Evolutionary conservation across 2,888 invertebrate species (phyloP).

Genomic region (Thymelicus lineola): DNA sequence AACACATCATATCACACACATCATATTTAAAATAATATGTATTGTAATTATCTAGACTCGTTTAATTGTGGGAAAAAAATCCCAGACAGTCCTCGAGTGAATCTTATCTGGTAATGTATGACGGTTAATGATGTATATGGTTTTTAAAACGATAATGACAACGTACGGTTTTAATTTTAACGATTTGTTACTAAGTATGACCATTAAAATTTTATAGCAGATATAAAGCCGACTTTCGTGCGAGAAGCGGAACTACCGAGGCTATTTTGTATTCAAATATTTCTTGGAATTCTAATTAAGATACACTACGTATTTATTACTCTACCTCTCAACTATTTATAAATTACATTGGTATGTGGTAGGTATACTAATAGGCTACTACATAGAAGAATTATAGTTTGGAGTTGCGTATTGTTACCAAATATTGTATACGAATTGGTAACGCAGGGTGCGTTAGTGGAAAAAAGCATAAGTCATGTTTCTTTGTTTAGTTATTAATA

Average conservation of each 20-base stretch:
- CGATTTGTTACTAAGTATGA: constrained; percentile 20
- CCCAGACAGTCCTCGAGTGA: neutral
- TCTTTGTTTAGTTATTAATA: no score
- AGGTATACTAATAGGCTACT: neutral
- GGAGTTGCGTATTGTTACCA: no score
- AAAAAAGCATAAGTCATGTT: no score
- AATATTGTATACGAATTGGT: no score
- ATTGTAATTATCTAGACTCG: neutral
- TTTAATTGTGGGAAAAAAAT: constrained; percentile 5
- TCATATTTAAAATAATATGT: no score
- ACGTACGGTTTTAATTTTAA: constrained; percentile 20
- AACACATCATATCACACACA: no score
- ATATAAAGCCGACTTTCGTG: constrained; percentile 19
- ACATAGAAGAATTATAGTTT: neutral
- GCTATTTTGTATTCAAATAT: constrained; percentile 26
- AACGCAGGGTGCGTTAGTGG: no score
- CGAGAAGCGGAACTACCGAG: constrained; percentile 14
- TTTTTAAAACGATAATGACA: constrained; percentile 17
- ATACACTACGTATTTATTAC: constrained; percentile 1
- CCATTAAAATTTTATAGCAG: constrained; percentile 18
- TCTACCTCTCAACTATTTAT: constrained; percentile 6
- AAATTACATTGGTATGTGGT: neutral
- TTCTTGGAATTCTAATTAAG: constrained; percentile 24
- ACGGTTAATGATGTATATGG: neutral
- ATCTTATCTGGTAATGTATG: neutral